Conservation (phyloP, 2,888 invertebrate genomes). For the Automeris io region DNA sequence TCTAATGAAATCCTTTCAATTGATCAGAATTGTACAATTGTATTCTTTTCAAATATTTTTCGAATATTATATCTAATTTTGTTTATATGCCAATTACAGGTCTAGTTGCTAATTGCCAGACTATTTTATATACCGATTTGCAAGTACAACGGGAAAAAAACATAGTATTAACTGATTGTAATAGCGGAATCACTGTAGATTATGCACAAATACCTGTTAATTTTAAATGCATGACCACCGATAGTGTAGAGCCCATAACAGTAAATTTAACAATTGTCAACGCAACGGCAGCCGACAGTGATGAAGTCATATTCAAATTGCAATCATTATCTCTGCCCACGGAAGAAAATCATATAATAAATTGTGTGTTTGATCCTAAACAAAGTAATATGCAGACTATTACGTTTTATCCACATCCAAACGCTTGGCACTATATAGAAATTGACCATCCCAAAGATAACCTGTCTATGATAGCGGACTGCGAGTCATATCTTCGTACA, state of each 20-base stretch:
- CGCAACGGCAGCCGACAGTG: conserved; percentile 33
- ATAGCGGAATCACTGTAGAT: conserved; percentile 36
- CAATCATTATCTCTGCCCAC: conserved; percentile 74
- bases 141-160: conserved; percentile 70
- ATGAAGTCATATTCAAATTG: conserved; percentile 54
- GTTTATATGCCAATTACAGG: conserved; percentile 68
- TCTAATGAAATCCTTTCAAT: too few relatives aligned
- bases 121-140: conserved; percentile 80
- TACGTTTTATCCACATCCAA: conserved; percentile 73
- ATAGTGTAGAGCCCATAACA: conserved; percentile 40
- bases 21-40: too few relatives aligned
- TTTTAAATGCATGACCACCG: conserved; percentile 72
- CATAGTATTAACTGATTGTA: conserved; percentile 50
- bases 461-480: conserved; percentile 40
- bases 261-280: conserved; percentile 58
- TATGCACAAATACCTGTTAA: conserved; percentile 38
- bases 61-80: too few relatives aligned
- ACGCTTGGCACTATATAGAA: conserved; percentile 77
- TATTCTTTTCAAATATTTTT: too few relatives aligned
- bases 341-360: conserved; percentile 60
- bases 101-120: conserved; percentile 80
- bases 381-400: conserved; percentile 48
- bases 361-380: conserved; percentile 66
- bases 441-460: conserved; percentile 37
- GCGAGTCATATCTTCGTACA: conserved; percentile 46